These are phyloP conservation scores for Masticophis lateralis DNA, from an alignment of 2,797 vertebrate genomes.

Conservation along the genomic window DNA sequence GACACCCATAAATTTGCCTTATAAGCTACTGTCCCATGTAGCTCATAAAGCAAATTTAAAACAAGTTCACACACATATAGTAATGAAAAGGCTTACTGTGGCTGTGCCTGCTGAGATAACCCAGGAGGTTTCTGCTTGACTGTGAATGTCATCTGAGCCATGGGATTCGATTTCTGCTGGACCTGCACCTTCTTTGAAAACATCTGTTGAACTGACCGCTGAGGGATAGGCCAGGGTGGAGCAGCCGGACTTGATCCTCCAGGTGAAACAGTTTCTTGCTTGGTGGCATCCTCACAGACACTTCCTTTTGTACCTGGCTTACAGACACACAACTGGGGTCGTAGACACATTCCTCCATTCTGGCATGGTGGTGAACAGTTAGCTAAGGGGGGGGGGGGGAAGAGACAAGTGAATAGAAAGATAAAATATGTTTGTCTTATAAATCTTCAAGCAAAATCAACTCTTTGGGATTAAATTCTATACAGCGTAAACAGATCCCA, in stretches of 20 bases:
- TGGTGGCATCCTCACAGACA: constrained; percentile 82
- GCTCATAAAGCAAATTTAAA: not conserved
- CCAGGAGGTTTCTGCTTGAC: constrained; percentile 83
- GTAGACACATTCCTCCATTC: constrained; percentile 95
- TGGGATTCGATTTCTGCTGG: constrained; percentile 69
- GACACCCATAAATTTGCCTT: not conserved
- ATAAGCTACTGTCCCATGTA: constrained; percentile 8
- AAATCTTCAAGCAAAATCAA: not conserved
- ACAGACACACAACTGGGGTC: constrained; percentile 93
- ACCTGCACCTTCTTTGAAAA: constrained; percentile 70
- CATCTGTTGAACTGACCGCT: constrained; percentile 76
- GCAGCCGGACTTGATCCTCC: constrained; percentile 71
- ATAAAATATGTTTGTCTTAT: constrained; percentile 23
- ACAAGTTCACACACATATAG: not conserved
- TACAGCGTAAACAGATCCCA: not conserved
- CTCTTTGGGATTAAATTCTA: not conserved
- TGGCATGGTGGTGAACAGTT: constrained; percentile 93
- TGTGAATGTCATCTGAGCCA: constrained; percentile 88
- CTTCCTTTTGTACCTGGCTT: constrained; percentile 90
- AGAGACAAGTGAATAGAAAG: constrained; percentile 19
- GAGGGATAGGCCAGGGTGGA: constrained; percentile 82
- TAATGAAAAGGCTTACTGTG: constrained; percentile 83
- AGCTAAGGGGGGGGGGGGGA: constrained; percentile 73
- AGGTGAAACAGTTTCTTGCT: constrained; percentile 71
- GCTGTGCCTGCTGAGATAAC: constrained; percentile 81